Conservation (phyloP, 2,888 invertebrate genomes). For the Glaucopsyche alexis region DNA sequence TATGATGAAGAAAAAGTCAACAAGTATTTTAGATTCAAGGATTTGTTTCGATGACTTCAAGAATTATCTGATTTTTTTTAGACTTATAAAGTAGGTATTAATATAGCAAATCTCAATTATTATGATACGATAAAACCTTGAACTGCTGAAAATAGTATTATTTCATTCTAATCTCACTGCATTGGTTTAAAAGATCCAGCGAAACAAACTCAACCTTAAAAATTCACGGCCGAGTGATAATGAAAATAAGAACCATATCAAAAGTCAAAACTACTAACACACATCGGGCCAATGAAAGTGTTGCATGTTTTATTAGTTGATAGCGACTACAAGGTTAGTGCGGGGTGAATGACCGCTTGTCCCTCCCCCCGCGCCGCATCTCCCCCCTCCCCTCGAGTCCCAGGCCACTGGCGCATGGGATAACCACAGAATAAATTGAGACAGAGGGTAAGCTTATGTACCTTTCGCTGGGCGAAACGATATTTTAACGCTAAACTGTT, state of each 20-base stretch:
- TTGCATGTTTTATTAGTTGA: conserved; percentile 42
- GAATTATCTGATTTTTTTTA: too few relatives aligned
- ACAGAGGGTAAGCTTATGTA: background rate
- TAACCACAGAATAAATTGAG: background rate
- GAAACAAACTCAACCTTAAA: background rate
- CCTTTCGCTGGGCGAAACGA: conserved; percentile 41
- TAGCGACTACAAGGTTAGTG: conserved; percentile 57
- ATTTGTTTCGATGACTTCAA: too few relatives aligned
- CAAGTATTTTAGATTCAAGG: conserved; percentile 7
- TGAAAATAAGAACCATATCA: conserved; percentile 14
- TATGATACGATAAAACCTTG: too few relatives aligned
- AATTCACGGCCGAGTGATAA: conserved; percentile 15
- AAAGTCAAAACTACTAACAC: conserved; percentile 26
- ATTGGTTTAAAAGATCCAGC: too few relatives aligned
- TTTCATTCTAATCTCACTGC: too few relatives aligned
- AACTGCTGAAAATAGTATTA: too few relatives aligned
- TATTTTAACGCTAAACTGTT: conserved; percentile 34
- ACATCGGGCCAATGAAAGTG: conserved; percentile 37
- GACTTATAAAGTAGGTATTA: too few relatives aligned
- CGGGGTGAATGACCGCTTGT: conserved; percentile 50
- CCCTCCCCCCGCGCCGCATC: conserved; percentile 37
- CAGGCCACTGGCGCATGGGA: background rate
- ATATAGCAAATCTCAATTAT: too few relatives aligned
- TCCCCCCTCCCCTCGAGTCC: background rate
- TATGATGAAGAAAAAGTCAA: background rate